phyloP scores from a whole-genome alignment of 1,140 invertebrate species.

The Hylaeus anthracinus region DNA sequence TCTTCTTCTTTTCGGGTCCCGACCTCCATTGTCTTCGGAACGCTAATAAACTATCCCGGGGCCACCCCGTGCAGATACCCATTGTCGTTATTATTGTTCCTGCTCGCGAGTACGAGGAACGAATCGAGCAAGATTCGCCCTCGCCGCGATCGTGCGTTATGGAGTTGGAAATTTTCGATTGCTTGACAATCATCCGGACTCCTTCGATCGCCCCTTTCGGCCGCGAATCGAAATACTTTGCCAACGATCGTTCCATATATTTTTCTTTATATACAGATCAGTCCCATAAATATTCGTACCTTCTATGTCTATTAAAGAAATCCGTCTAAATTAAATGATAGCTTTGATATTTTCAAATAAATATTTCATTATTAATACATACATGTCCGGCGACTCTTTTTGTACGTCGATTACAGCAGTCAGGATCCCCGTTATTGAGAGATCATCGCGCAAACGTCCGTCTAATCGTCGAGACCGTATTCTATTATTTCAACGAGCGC shows the following conservation, averaged over 20 bases:
- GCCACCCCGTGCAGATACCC: slow-evolving; percentile 75
- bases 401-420: too few relatives aligned
- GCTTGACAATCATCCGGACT: slow-evolving; percentile 12
- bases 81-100: slow-evolving; percentile 79
- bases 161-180: slow-evolving; percentile 63
- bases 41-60: slow-evolving; percentile 79
- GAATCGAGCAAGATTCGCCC: slow-evolving; percentile 51
- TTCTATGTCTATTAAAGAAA: too few relatives aligned
- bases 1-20: slow-evolving; percentile 78
- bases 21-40: slow-evolving; percentile 79
- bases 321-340: too few relatives aligned
- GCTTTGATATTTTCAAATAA: too few relatives aligned
- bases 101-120: slow-evolving; percentile 67
- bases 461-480: not conserved
- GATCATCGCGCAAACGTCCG: not conserved
- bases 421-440: not conserved
- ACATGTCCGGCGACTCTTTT: too few relatives aligned
- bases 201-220: not conserved
- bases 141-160: slow-evolving; percentile 68
- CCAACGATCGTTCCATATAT: too few relatives aligned
- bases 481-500: slow-evolving; percentile 3
- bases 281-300: too few relatives aligned
- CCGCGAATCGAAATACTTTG: too few relatives aligned
- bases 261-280: too few relatives aligned
- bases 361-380: too few relatives aligned